These are phyloP conservation scores for Anticlea derivata DNA, from an alignment of 2,888 invertebrate species.

Conservation along the genomic window DNA sequence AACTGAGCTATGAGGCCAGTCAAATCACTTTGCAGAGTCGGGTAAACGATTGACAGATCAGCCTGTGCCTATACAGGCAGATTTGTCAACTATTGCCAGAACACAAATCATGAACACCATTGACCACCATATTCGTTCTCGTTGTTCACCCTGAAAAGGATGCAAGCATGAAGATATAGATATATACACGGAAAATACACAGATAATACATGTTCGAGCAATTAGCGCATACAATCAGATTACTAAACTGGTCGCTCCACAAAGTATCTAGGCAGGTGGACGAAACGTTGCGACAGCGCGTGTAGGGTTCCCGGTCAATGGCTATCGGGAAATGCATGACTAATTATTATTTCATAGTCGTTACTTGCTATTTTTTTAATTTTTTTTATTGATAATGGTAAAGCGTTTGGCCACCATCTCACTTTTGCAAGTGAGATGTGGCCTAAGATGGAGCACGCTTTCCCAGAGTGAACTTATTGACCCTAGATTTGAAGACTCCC, in stretches of 20 bases:
- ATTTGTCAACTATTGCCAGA: too few relatives aligned
- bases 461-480: too few relatives aligned
- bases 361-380: neutral
- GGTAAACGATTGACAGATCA: too few relatives aligned
- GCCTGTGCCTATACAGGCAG: too few relatives aligned
- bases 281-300: constrained; percentile 39
- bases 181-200: neutral
- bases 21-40: too few relatives aligned
- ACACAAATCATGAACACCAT: too few relatives aligned
- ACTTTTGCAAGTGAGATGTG: too few relatives aligned
- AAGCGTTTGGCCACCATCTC: too few relatives aligned
- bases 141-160: constrained; percentile 1
- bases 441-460: too few relatives aligned
- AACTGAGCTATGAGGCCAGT: too few relatives aligned
- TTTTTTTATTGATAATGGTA: too few relatives aligned
- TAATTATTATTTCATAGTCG: constrained; percentile 13
- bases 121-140: neutral
- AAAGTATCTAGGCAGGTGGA: constrained; percentile 36
- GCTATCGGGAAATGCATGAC: constrained; percentile 39
- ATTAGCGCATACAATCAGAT: constrained; percentile 45
- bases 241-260: constrained; percentile 56
- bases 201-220: constrained; percentile 24
- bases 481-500: too few relatives aligned
- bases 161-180: constrained; percentile 4
- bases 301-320: constrained; percentile 41